A percentile compares a stretch with the other conserved stretches of the same genome.
These are phyloP conservation scores for Drosophila eugracilis DNA, from an alignment of 1,140 invertebrate genomes.

Conservation along the genomic window DNA sequence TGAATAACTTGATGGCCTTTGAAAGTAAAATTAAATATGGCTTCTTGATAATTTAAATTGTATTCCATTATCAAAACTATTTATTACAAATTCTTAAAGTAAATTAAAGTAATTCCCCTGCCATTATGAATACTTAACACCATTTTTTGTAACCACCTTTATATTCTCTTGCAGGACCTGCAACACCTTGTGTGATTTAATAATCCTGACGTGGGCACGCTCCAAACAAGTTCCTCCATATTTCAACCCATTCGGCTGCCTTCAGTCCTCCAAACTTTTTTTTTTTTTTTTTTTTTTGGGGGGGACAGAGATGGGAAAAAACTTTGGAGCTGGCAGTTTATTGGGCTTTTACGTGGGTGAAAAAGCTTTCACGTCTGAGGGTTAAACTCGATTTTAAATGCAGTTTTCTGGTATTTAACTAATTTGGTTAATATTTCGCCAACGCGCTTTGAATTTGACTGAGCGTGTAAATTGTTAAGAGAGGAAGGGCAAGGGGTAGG, in stretches of 20 bases:
- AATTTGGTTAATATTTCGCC: slow-evolving; percentile 69
- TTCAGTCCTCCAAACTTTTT: slow-evolving; percentile 52
- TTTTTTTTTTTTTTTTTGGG: too few relatives aligned
- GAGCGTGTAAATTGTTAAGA: slow-evolving; percentile 41
- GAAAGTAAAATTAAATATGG: too few relatives aligned
- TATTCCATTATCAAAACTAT: too few relatives aligned
- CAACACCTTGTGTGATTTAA: slow-evolving; percentile 58
- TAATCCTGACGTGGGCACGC: slow-evolving; percentile 66
- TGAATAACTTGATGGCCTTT: slow-evolving; percentile 18
- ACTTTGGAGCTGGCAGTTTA: slow-evolving; percentile 62
- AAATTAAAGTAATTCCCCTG: not conserved
- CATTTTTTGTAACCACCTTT: not conserved
- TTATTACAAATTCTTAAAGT: too few relatives aligned
- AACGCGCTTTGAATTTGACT: slow-evolving; percentile 35
- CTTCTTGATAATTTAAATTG: too few relatives aligned
- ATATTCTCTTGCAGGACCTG: slow-evolving; percentile 27
- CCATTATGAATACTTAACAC: slow-evolving; percentile 12
- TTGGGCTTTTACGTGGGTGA: slow-evolving; percentile 71
- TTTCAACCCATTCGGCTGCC: slow-evolving; percentile 34
- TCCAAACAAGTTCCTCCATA: slow-evolving; percentile 41
- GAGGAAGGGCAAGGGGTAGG: slow-evolving; percentile 17
- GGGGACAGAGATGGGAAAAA: slow-evolving; percentile 35
- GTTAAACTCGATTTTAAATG: slow-evolving; percentile 60
- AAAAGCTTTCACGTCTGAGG: slow-evolving; percentile 18
- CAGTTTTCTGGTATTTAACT: slow-evolving; percentile 69